Evolutionary conservation across 2,888 invertebrate genomes (phyloP).

Genomic region (Helleia helle): DNA sequence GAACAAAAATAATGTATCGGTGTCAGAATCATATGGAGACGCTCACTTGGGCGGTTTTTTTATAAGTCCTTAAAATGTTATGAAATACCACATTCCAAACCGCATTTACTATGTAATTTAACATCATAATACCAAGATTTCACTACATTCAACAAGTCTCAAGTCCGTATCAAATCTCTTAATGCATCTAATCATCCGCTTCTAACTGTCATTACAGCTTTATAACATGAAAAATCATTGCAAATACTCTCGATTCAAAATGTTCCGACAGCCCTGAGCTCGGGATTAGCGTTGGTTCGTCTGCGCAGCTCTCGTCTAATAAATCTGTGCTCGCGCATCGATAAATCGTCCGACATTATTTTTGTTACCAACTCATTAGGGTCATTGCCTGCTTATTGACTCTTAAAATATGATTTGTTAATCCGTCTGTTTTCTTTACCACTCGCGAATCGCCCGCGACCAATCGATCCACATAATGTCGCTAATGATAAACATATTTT

Average conservation of each 20-base stretch:
- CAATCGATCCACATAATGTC: too few species aligned
- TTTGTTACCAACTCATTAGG: conserved; percentile 71
- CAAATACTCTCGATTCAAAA: conserved; percentile 10
- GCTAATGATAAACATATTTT: too few species aligned
- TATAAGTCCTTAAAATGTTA: too few species aligned
- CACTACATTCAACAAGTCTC: too few species aligned
- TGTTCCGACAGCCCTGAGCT: conserved; percentile 40
- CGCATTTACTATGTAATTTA: too few species aligned
- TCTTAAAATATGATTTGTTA: conserved; percentile 57
- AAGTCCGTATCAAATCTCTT: too few species aligned
- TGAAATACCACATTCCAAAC: too few species aligned
- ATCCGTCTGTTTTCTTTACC: conserved; percentile 44
- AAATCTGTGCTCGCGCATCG: conserved; percentile 67
- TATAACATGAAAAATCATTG: conserved; percentile 8
- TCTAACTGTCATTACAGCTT: conserved; percentile 6
- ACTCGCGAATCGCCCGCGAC: conserved; percentile 41
- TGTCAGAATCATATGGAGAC: too few species aligned
- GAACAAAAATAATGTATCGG: too few species aligned
- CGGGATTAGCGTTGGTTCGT: conserved; percentile 54
- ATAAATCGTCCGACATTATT: conserved; percentile 70
- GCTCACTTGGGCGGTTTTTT: too few species aligned
- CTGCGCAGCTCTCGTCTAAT: conserved; percentile 44
- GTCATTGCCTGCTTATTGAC: conserved; percentile 70
- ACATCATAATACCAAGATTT: too few species aligned
- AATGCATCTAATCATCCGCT: background rate